Base-by-base conservation (phyloP, 2,888 invertebrate genomes). In the Amphimallon solstitiale region DNA sequence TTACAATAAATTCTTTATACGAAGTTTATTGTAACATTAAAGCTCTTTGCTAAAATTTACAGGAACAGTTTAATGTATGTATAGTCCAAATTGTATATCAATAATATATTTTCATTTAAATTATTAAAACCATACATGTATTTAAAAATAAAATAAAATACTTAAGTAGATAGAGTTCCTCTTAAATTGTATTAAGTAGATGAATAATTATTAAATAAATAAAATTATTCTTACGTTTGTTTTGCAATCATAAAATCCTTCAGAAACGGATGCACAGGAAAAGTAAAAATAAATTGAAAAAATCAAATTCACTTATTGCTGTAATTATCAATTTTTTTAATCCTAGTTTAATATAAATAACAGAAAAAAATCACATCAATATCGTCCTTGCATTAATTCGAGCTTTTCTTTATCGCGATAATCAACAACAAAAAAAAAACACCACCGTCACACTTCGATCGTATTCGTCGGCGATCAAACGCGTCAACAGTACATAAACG, bases 361-460 rank as follows among this genome's bases (percentile, higher is more conserved):
- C 15, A 48, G 6, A 49, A 43, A 4, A 17, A 54, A 14, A 40
- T 23, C 46, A 48, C 48, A 38, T 29, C 9, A 29, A 2, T 29
- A 48, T 61, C 48, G 46, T 61, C 45, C 15, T 37, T 61, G 29
- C 35, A 34, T 61, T 45, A 61, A 61, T 15, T 35, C 15, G 61
- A 48, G 48, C 61, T 61, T 61, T 59, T 46, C 60, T 19, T 49
- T 61, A 48, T 62, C 51, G 51, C 62, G 49, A 62, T 29, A 62
- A 62, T 51, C 23, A 49, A 49, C 49, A 62, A 48, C 21, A 48
- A 19, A 17, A 14, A n/a, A 48, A 48, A 61, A 61, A 51, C 49
- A 56, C 56, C 29, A 56, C 56, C 29, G 62, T 17, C 21, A 60
- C 60, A 48, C 48, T 49, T 38, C 62, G 62, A 51, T 49, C 62